Base-by-base conservation (phyloP, 1,140 invertebrate genomes). In the Ectropis grisescens region DNA sequence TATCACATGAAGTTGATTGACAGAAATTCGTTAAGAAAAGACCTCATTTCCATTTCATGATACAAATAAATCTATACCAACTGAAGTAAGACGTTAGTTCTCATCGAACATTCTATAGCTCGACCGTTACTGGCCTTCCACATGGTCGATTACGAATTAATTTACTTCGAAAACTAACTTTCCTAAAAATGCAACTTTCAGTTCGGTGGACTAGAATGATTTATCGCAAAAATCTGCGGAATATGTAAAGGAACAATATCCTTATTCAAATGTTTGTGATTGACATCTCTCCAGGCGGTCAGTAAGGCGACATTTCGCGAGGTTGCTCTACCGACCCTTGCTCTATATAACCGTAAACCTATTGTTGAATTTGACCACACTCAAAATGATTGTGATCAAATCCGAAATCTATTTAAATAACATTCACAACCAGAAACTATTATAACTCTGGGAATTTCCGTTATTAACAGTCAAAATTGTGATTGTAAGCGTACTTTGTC, bases 201-300 rank as follows among this genome's bases (percentile, higher is more conserved):
- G 56, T 74, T 64, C 59, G 57, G 45, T 67, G 70, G 43, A 67
- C 58, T 34, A 64, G 59, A 61, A 65, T 53, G 49, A 59, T 60
- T 58, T 71, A 80, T 80, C 71, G 60, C 47, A 44, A 57, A 60
- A 78, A 71, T 66, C 33, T 57, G 51, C 52, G 55, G 48, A 67
- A 67, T 67, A 44, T 52, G 61, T 51, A 62, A 72, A 55, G 57
- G 56, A 62, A 66, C 54, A 60, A 72, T 65, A 53, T 62, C 41
- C 54, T 59, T 75, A 75, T 80, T 76, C 68, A 80, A 76, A 80
- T 80, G 50, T 37, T 25, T 37, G 47, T 58, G 74, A 80, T 80
- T 80, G 75, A 80, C 75, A 80, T 75, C 68, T 64, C 75, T 46
- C 57, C 66, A 37, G 75, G 75, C 68, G 75, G 72, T 75, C 75